Evolutionary conservation across 1,140 invertebrate genomes (phyloP).

Genomic region (Carcinoscorpius rotundicauda): DNA sequence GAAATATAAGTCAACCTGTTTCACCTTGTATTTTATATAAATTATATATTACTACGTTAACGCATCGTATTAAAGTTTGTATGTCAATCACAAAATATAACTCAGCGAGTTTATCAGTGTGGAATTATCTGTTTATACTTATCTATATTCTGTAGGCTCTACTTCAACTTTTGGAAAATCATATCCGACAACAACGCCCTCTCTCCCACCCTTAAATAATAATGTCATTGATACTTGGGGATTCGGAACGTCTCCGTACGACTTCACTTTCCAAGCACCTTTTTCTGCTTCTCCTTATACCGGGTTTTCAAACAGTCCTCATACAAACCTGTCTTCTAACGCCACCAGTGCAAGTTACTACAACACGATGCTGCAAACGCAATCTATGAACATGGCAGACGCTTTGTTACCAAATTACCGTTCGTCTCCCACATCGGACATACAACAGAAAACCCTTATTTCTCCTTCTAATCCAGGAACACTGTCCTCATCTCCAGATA

Average conservation of each 20-base stretch:
- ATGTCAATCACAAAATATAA: neutral
- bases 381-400: neutral
- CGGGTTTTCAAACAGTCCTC: slow-evolving; percentile 13
- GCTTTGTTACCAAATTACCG: slow-evolving; percentile 9
- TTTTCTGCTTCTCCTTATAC: slow-evolving; percentile 13
- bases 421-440: slow-evolving; percentile 8
- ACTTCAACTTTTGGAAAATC: slow-evolving; percentile 8
- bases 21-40: no score
- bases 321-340: slow-evolving; percentile 5
- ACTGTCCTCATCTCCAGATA: slow-evolving; percentile 3
- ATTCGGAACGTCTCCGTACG: slow-evolving; percentile 13
- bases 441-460: slow-evolving; percentile 9
- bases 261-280: slow-evolving; percentile 16
- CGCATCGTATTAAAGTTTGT: no score
- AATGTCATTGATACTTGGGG: slow-evolving; percentile 13
- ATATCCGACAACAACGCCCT: slow-evolving; percentile 12
- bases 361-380: slow-evolving; percentile 13
- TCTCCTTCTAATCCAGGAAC: slow-evolving; percentile 12
- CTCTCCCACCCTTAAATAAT: slow-evolving; percentile 8
- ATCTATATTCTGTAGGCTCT: slow-evolving; percentile 1
- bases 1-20: no score
- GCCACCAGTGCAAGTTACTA: slow-evolving; percentile 8
- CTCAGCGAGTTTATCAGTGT: neutral
- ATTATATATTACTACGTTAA: no score
- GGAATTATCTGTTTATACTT: neutral